A percentile compares a stretch with the other conserved stretches of the same genome.
phyloP scores from a whole-genome alignment of 2,797 vertebrate species.

The Sitta carolinensis region DNA sequence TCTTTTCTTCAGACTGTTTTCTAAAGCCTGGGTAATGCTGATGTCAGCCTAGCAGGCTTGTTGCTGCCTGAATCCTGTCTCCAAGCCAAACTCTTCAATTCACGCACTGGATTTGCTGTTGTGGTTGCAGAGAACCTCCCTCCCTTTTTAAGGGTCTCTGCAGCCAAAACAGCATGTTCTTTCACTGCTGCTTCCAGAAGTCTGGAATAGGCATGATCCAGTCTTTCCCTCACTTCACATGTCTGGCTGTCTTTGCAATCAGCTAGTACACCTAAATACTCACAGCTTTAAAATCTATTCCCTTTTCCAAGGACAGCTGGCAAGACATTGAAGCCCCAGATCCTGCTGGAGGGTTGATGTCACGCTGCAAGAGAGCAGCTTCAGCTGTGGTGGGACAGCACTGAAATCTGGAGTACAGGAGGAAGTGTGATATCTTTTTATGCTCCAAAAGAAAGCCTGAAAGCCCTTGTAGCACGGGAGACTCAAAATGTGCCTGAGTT shows the following conservation, averaged over 20 bases:
- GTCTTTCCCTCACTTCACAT: slow-evolving; percentile 30
- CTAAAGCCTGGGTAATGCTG: slow-evolving; percentile 10
- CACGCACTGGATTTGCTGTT: neutral
- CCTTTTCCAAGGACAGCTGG: slow-evolving; percentile 28
- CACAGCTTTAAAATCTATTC: slow-evolving; percentile 24
- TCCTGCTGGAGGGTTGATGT: neutral
- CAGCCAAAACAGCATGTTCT: slow-evolving; percentile 9
- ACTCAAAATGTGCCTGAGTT: neutral
- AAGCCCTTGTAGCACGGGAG: neutral
- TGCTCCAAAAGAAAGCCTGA: neutral
- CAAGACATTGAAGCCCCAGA: neutral
- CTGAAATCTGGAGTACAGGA: neutral
- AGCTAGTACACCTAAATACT: neutral
- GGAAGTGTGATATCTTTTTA: neutral
- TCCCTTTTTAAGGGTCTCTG: neutral
- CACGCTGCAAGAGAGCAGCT: neutral
- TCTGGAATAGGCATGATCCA: neutral
- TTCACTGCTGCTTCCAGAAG: slow-evolving; percentile 21
- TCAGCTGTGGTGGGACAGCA: neutral
- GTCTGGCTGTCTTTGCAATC: neutral
- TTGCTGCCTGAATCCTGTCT: slow-evolving; percentile 34
- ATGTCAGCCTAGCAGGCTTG: slow-evolving; percentile 45
- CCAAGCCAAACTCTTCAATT: neutral
- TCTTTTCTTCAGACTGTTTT: slow-evolving; percentile 17
- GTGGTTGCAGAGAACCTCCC: slow-evolving; percentile 14